phyloP scores from a whole-genome alignment of 2,888 invertebrate genomes.

The Drosophila pseudotakahashii region DNA sequence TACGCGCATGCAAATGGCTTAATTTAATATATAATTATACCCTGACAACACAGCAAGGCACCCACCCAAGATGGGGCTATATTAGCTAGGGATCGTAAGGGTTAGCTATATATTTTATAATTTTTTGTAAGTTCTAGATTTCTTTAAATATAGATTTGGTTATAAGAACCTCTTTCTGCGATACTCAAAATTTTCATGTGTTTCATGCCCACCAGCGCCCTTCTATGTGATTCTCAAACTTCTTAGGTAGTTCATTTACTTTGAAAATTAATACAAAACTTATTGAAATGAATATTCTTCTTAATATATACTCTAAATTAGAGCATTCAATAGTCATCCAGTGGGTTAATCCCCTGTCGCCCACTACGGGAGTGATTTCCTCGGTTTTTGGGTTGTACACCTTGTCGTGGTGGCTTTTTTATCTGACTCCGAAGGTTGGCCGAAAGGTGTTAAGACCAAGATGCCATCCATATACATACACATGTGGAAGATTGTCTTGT shows the following conservation, averaged over 20 bases:
- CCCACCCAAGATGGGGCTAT: neutral
- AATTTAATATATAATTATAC: constrained; percentile 76
- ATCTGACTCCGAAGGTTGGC: constrained; percentile 32
- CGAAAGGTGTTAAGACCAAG: constrained; percentile 39
- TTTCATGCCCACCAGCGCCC: neutral
- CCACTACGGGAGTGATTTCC: constrained; percentile 13
- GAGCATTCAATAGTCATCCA: constrained; percentile 5
- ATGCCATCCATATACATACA: constrained; percentile 10
- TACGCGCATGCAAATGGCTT: constrained; percentile 75
- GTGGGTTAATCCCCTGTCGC: neutral
- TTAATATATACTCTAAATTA: neutral
- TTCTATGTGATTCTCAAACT: neutral
- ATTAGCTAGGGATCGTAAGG: constrained; percentile 1
- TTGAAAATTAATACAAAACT: neutral
- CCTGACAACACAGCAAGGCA: constrained; percentile 31
- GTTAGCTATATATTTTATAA: too few species aligned
- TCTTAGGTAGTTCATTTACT: neutral
- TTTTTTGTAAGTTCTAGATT: too few species aligned
- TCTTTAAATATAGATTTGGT: too few species aligned
- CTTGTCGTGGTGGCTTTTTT: neutral
- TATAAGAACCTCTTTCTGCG: neutral
- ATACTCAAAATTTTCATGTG: neutral
- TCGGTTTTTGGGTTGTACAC: constrained; percentile 11
- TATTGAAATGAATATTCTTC: neutral
- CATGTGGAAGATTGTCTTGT: constrained; percentile 59